Percentiles rank a stretch among this genome's conserved stretches.
Conservation (phyloP, 2,113 vertebrate genomes). For the Macquaria australasica region DNA sequence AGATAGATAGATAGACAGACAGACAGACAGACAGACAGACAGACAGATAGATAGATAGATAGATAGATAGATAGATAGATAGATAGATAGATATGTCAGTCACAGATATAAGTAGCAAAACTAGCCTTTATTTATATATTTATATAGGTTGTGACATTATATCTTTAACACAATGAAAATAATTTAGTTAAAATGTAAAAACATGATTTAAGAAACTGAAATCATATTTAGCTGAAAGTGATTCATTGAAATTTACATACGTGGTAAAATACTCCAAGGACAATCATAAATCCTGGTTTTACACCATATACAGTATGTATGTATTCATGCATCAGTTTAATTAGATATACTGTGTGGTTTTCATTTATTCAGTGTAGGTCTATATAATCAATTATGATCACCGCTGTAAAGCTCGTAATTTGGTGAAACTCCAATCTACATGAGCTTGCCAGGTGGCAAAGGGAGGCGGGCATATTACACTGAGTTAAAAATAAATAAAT, state of each 20-base stretch:
- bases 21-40: too few relatives aligned
- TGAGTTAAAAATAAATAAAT: conserved; percentile 70
- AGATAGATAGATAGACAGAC: too few relatives aligned
- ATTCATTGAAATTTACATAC: conserved; percentile 29
- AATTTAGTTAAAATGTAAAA: background rate
- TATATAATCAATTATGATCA: conserved; percentile 64
- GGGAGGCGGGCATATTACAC: conserved; percentile 19
- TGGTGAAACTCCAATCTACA: conserved; percentile 12
- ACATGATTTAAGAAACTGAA: background rate
- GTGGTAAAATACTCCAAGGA: conserved; percentile 33
- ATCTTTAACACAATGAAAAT: too few relatives aligned
- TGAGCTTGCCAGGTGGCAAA: background rate
- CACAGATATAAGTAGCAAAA: background rate
- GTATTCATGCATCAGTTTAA: conserved; percentile 44
- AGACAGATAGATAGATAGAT: too few relatives aligned
- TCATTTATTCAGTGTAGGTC: conserved; percentile 10
- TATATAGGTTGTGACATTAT: too few relatives aligned
- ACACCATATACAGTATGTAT: background rate
- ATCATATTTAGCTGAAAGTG: background rate
- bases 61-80: too few relatives aligned
- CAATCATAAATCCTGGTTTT: conserved; percentile 38
- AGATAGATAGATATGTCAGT: background rate
- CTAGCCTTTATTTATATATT: background rate
- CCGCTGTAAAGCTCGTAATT: conserved; percentile 41
- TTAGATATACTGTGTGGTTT: conserved; percentile 39